A percentile compares a stretch with the other conserved stretches of the same genome.
These are phyloP conservation scores for Diadophis punctatus DNA, from an alignment of 2,113 vertebrate species.

Conservation along the genomic window DNA sequence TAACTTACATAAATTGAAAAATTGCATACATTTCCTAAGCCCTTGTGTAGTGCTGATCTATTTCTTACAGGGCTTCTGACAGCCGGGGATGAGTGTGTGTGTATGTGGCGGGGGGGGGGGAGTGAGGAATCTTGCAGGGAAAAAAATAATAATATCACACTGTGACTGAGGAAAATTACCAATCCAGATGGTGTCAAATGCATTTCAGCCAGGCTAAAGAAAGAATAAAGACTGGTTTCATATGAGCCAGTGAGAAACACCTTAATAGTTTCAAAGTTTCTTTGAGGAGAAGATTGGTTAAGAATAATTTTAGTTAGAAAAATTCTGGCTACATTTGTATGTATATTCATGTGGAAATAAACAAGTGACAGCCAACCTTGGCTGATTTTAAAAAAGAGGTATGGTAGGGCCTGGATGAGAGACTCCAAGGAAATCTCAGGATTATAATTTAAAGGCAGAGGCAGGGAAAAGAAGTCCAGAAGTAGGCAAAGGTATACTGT, in stretches of 20 bases:
- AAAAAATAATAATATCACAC: neutral
- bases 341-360: neutral
- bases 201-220: neutral
- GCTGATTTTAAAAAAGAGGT: neutral
- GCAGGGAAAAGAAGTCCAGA: neutral
- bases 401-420: neutral
- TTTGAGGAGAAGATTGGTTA: neutral
- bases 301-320: neutral
- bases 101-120: fast-evolving
- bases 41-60: neutral
- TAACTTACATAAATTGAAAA: neutral
- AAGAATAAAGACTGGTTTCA: neutral
- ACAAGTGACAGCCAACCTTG: neutral
- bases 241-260: neutral
- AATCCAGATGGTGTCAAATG: neutral
- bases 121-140: neutral
- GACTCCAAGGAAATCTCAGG: neutral
- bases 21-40: neutral
- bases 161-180: neutral
- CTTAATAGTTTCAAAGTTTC: neutral
- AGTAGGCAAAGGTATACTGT: neutral
- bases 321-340: neutral
- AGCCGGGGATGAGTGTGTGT: neutral
- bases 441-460: neutral
- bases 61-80: neutral